These are phyloP conservation scores for Ctenomys sociabilis DNA, from an alignment of 2,113 vertebrate species.

Conservation along the genomic window DNA sequence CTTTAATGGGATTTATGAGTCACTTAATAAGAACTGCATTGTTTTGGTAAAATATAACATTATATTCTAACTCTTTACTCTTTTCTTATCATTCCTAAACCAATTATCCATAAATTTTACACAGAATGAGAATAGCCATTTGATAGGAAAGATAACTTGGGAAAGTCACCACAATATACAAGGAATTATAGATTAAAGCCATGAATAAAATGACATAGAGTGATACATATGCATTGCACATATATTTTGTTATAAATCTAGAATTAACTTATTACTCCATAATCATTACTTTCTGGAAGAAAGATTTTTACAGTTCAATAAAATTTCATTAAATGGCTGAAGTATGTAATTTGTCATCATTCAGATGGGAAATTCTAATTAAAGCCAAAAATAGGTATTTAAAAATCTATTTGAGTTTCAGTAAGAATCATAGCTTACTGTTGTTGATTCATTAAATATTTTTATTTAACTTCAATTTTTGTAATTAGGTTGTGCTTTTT, in stretches of 20 bases:
- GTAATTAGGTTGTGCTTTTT: background rate
- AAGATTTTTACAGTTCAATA: conserved; percentile 56
- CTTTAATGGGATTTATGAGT: background rate
- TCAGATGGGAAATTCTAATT: conserved; percentile 56
- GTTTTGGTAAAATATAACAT: background rate
- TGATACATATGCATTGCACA: background rate
- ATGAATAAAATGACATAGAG: conserved; percentile 10
- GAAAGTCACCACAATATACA: background rate
- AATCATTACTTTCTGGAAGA: conserved; percentile 45
- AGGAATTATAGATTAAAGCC: background rate
- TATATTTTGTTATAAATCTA: conserved; percentile 35
- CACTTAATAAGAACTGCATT: background rate
- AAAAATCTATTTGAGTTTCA: conserved; percentile 34
- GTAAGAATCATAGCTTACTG: background rate
- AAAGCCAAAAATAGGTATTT: conserved; percentile 16
- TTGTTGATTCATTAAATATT: background rate
- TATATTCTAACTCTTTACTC: background rate
- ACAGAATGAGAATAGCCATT: background rate
- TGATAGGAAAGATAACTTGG: background rate
- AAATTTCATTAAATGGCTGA: conserved; percentile 33
- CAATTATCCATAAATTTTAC: background rate
- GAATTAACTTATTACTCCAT: conserved; percentile 2
- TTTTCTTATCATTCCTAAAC: background rate
- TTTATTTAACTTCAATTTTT: conserved; percentile 18
- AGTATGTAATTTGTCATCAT: conserved; percentile 52